Percentiles rank a stretch among this genome's conserved stretches.
These are phyloP conservation scores for Micromys minutus DNA, from an alignment of 2,113 vertebrate genomes.

Conservation along the genomic window DNA sequence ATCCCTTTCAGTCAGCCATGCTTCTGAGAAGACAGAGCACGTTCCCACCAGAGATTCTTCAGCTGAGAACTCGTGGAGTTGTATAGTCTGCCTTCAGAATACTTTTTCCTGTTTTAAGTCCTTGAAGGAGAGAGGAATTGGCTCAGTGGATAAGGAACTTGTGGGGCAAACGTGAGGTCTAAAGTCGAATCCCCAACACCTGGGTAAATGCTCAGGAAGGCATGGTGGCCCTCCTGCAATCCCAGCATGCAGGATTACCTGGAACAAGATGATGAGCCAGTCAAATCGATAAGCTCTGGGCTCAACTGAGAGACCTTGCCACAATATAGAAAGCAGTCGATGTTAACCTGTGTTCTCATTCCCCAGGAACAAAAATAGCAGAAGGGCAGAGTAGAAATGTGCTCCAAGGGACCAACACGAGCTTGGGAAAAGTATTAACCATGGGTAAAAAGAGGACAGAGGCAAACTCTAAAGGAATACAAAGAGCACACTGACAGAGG, in stretches of 20 bases:
- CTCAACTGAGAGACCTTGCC: not conserved
- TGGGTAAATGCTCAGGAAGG: not conserved
- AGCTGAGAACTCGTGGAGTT: not conserved
- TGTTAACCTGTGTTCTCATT: not conserved
- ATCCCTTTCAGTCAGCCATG: not conserved
- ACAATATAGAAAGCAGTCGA: not conserved
- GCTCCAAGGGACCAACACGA: rapidly evolving
- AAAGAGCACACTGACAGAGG: not conserved
- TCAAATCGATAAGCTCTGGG: not conserved
- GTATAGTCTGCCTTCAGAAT: not conserved
- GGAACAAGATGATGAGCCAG: not conserved
- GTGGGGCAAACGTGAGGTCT: not conserved
- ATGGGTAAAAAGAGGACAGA: not conserved
- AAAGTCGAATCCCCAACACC: not conserved
- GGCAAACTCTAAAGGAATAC: not conserved
- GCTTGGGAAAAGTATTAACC: no score
- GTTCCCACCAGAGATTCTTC: rapidly evolving
- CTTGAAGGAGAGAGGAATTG: not conserved
- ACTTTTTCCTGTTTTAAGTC: not conserved
- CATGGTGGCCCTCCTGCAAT: not conserved
- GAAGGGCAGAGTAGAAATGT: not conserved
- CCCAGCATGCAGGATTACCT: no score
- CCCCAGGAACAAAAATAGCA: not conserved
- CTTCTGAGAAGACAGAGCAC: slow-evolving; percentile 9
- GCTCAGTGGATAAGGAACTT: not conserved